Percentiles rank a stretch among this genome's conserved stretches.
Evolutionary conservation across 1,140 invertebrate genomes (phyloP).

Genomic region (Drosophila arizonae): DNA sequence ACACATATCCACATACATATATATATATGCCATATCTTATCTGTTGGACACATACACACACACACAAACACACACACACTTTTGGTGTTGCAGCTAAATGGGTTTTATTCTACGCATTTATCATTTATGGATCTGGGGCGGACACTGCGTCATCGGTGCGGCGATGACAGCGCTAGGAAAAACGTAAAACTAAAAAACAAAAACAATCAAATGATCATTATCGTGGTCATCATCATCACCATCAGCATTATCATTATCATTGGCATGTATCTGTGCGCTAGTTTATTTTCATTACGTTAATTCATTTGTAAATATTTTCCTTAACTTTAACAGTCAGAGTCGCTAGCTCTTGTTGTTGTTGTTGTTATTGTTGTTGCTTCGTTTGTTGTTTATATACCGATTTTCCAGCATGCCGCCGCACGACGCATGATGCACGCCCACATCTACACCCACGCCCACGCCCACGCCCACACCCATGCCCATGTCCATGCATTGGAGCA

Average conservation of each 20-base stretch:
- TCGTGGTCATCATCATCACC: constrained; percentile 38
- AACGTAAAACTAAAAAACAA: not conserved
- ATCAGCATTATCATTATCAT: constrained; percentile 32
- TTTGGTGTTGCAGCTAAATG: constrained; percentile 22
- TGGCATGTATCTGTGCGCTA: constrained; percentile 56
- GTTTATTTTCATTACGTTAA: constrained; percentile 79
- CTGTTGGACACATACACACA: not conserved
- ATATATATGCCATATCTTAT: constrained; percentile 1
- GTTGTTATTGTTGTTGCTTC: constrained; percentile 15
- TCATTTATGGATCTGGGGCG: constrained; percentile 47
- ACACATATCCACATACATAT: constrained; percentile 25
- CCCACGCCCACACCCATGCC: not conserved
- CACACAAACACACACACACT: too few species aligned
- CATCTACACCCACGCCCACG: not conserved
- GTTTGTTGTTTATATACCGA: constrained; percentile 67
- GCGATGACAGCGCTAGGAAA: constrained; percentile 1
- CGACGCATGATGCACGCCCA: not conserved
- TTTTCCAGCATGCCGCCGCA: constrained; percentile 43
- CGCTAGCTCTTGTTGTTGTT: constrained; percentile 17
- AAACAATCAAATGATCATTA: constrained; percentile 8
- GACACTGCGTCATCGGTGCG: constrained; percentile 37
- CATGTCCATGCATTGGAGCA: constrained; percentile 12
- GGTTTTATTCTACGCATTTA: constrained; percentile 57
- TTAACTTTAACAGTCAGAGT: constrained; percentile 60
- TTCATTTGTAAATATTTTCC: constrained; percentile 78